These are phyloP conservation scores for Anarhynchus alexandrinus DNA, from an alignment of 2,113 vertebrate species.

Conservation along the genomic window DNA sequence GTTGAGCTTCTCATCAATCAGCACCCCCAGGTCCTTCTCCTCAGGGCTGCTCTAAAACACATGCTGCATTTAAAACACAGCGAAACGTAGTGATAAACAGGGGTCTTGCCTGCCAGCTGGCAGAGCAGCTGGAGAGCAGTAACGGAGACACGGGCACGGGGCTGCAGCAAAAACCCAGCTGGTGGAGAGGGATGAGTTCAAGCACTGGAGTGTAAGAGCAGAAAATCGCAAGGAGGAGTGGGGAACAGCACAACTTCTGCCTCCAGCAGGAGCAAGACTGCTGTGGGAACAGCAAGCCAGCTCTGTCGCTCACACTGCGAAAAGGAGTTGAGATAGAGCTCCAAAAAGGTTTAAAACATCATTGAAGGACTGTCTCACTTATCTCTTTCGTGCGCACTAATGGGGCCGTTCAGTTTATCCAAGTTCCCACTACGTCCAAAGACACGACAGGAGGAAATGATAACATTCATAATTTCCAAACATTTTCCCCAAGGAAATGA, in stretches of 20 bases:
- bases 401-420: background rate
- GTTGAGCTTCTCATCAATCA: too few species aligned
- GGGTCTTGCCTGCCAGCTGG: background rate
- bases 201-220: background rate
- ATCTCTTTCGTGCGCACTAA: background rate
- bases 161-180: background rate
- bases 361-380: background rate
- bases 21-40: too few species aligned
- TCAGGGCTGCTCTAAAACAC: too few species aligned
- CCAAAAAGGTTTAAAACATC: background rate
- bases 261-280: background rate
- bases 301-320: background rate
- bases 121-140: background rate
- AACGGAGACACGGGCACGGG: background rate
- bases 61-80: background rate
- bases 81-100: background rate
- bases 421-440: background rate
- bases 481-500: background rate
- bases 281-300: background rate
- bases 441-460: background rate
- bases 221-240: background rate
- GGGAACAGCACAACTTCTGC: background rate
- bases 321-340: background rate
- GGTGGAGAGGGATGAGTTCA: background rate
- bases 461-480: background rate